Percentiles rank a stretch among this genome's conserved stretches.
Conservation (phyloP, 2,797 vertebrate genomes). For the Myripristis murdjan region DNA sequence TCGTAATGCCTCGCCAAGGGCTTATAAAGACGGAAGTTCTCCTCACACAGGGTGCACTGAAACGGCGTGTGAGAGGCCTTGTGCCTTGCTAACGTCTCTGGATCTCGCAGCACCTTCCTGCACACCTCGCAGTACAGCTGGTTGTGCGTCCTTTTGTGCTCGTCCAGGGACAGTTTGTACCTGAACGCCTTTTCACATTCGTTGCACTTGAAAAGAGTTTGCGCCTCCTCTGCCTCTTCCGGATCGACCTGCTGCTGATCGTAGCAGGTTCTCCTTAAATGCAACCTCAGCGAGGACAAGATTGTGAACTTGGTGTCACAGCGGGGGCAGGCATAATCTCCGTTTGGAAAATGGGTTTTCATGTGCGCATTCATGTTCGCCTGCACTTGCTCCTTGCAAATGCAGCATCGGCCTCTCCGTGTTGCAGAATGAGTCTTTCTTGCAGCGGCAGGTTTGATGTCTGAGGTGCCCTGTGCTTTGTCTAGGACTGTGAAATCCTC, state of each 20-base stretch:
- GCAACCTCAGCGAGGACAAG: slow-evolving; percentile 51
- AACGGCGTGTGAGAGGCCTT: slow-evolving; percentile 66
- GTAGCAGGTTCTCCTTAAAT: slow-evolving; percentile 66
- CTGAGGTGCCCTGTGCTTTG: background rate
- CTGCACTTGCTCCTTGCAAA: slow-evolving; percentile 59
- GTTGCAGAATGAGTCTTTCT: slow-evolving; percentile 1
- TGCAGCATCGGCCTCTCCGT: slow-evolving; percentile 46
- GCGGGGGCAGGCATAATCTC: slow-evolving; percentile 60
- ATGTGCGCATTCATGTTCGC: slow-evolving; percentile 57
- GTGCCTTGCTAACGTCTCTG: slow-evolving; percentile 53
- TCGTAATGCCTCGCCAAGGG: slow-evolving; percentile 62
- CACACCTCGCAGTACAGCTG: slow-evolving; percentile 73
- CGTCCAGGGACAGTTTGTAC: slow-evolving; percentile 61
- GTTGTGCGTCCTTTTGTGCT: slow-evolving; percentile 67
- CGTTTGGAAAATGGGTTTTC: slow-evolving; percentile 69
- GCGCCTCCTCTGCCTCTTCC: slow-evolving; percentile 1
- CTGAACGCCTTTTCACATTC: slow-evolving; percentile 56
- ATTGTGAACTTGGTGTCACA: slow-evolving; percentile 59
- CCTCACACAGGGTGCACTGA: slow-evolving; percentile 70
- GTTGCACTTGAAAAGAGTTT: slow-evolving; percentile 59
- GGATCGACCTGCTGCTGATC: slow-evolving; percentile 51
- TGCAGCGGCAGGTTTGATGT: background rate
- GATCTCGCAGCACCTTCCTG: slow-evolving; percentile 61
- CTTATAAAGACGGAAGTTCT: slow-evolving; percentile 62
- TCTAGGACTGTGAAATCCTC: background rate